Conservation (phyloP, 2,888 invertebrate species). For the Acleris emargana region DNA sequence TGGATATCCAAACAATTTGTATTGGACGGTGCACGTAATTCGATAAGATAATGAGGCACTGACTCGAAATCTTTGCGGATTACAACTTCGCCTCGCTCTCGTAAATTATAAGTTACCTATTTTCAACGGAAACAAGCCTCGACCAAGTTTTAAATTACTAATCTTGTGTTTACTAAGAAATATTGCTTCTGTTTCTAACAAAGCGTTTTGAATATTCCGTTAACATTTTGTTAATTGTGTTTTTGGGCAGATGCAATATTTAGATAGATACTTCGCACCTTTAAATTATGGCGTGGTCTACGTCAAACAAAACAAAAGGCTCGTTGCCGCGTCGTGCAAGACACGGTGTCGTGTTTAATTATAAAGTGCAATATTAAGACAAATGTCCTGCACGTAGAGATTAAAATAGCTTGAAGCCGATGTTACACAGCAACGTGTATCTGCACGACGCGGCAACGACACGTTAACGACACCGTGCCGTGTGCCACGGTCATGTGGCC, state of each 20-base stretch:
- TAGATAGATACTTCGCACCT: no score
- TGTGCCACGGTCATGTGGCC: no score
- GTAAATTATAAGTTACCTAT: slow-evolving; percentile 28
- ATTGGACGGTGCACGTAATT: slow-evolving; percentile 25
- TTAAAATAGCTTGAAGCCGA: no score
- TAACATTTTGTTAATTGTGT: not conserved
- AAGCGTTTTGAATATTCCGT: not conserved
- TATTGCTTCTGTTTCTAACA: not conserved
- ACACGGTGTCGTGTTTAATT: no score
- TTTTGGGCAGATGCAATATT: not conserved
- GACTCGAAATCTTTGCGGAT: slow-evolving; percentile 25
- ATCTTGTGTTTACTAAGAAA: slow-evolving; percentile 18
- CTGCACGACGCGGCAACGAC: no score
- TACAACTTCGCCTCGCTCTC: slow-evolving; percentile 22
- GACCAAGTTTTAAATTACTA: slow-evolving; percentile 17
- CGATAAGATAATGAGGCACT: slow-evolving; percentile 30
- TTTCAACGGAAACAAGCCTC: slow-evolving; percentile 10
- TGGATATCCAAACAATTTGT: slow-evolving; percentile 4
- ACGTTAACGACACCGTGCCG: no score
- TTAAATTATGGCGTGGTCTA: no score
- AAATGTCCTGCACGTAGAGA: no score
- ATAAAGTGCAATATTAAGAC: no score
- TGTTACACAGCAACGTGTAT: no score
- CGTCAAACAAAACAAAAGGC: no score
- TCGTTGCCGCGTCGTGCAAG: no score